Evolutionary conservation across 92 coral and sea anemone species (phyloP), one percentile per base, ranked within the genome.

Genomic region (Porites lobata): DNA sequence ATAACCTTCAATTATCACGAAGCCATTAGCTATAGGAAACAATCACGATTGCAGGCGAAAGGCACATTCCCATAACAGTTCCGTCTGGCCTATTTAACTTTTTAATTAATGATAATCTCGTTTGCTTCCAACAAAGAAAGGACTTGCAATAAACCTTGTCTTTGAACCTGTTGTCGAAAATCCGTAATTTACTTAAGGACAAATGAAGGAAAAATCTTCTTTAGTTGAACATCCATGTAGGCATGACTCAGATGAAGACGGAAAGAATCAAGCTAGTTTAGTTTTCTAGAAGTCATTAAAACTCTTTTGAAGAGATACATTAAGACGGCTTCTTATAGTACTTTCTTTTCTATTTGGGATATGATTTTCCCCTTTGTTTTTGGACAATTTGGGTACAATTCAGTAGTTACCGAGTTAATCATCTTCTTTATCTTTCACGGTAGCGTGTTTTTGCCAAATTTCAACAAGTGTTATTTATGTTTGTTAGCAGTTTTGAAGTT

Each of bases 21-120:
- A 50, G 17, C 43, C 64, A 53, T 75, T 10, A 32, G 54, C 53
- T 52, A 43, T 53, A 63, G 12, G 43, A 14, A 75, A 75, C 54
- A 75, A 53, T 52, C 21, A 59, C 78, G 54, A 53, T 21, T 56
- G 9, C 53, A 21, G 17, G 50, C 7, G 77, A 4, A 7, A 47
- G 9, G 72, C 2, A 22, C 43, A 67, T 75, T 52, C 78, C 63
- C 54, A 8, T 6, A 75, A 75, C 78, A 53, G 53, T 75, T 75
- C 63, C 78, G 78, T 62, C 56, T 19, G 64, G 78, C 64, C 78
- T 52, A 11, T 62, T 62, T 17, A 62, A 62, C 78, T 52, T 12
- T n/a, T 21, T 75, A 75, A 75, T 51, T 75, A 29, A 75, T 63
- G 57, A 75, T 75, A 21, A 53, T 51, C 78, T 52, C 47, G 72